phyloP scores from a whole-genome alignment of 2,797 vertebrate genomes.

The Sebastolobus alascanus region DNA sequence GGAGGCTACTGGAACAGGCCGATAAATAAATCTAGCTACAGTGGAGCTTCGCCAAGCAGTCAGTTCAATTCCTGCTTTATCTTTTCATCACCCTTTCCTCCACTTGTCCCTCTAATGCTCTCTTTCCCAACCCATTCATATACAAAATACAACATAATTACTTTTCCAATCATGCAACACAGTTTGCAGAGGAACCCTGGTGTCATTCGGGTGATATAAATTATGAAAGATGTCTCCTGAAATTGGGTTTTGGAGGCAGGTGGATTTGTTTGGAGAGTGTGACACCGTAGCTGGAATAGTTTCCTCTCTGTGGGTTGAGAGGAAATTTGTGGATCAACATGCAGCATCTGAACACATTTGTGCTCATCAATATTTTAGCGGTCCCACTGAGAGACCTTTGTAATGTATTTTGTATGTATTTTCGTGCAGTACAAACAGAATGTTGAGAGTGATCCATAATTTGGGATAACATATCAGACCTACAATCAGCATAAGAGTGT shows the following conservation, averaged over 20 bases:
- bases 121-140: conserved; percentile 7
- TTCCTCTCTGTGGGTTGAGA: not conserved
- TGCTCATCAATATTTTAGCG: conserved; percentile 36
- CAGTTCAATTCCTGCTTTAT: conserved; percentile 3
- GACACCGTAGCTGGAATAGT: conserved; percentile 4
- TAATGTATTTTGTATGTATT: conserved; percentile 10
- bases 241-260: conserved; percentile 46
- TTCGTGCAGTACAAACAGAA: conserved; percentile 21
- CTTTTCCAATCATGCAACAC: conserved; percentile 26
- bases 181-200: not conserved
- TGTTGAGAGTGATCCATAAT: conserved; percentile 10
- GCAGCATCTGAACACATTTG: conserved; percentile 19
- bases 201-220: conserved; percentile 45
- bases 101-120: conserved; percentile 13
- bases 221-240: conserved; percentile 58
- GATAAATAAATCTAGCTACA: conserved; percentile 61
- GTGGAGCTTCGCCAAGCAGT: not conserved
- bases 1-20: conserved; percentile 28
- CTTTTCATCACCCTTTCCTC: conserved; percentile 7
- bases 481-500: not conserved
- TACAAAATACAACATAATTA: conserved; percentile 33
- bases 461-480: conserved; percentile 2
- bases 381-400: conserved; percentile 11
- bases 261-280: conserved; percentile 20
- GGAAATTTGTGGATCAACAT: not conserved